A percentile compares a stretch with the other conserved stretches of the same genome.
Conservation (phyloP, 2,888 invertebrate species). For the Rhamnusium bicolor region DNA sequence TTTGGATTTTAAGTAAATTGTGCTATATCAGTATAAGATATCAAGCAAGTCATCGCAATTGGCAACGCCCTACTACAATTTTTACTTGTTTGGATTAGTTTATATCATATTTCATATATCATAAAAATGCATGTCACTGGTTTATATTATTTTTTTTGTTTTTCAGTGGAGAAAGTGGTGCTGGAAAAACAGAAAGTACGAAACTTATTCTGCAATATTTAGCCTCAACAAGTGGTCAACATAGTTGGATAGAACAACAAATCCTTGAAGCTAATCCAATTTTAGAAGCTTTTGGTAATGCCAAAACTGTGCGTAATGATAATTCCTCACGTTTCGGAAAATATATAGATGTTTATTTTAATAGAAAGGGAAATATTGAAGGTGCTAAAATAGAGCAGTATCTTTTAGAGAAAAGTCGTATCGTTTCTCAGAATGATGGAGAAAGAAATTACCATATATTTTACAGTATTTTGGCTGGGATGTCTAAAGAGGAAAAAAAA, state of each 20-base stretch:
- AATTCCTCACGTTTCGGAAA: slow-evolving; percentile 98
- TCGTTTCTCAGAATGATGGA: slow-evolving; percentile 90
- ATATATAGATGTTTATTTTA: slow-evolving; percentile 75
- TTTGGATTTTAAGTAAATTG: too few relatives aligned
- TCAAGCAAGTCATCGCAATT: too few relatives aligned
- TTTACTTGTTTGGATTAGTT: too few relatives aligned
- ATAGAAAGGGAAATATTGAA: slow-evolving; percentile 86
- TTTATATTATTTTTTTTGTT: background rate
- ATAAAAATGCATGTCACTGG: too few relatives aligned
- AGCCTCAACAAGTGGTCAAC: slow-evolving; percentile 94
- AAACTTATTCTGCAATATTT: slow-evolving; percentile 95
- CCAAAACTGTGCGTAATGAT: slow-evolving; percentile 95
- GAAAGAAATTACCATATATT: slow-evolving; percentile 98
- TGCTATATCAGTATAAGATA: too few relatives aligned
- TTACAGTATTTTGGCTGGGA: slow-evolving; percentile 90
- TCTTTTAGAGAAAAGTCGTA: slow-evolving; percentile 93
- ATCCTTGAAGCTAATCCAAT: slow-evolving; percentile 97
- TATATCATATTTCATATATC: too few relatives aligned
- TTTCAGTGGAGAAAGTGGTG: slow-evolving; percentile 93
- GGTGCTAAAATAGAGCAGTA: slow-evolving; percentile 97
- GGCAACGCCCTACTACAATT: too few relatives aligned
- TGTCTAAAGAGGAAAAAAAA: slow-evolving; percentile 86
- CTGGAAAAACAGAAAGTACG: slow-evolving; percentile 97
- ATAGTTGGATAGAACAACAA: slow-evolving; percentile 98
- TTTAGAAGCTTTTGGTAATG: slow-evolving; percentile 97